Conservation (phyloP, 23 tunicate genomes). For the Corella eumyota region DNA sequence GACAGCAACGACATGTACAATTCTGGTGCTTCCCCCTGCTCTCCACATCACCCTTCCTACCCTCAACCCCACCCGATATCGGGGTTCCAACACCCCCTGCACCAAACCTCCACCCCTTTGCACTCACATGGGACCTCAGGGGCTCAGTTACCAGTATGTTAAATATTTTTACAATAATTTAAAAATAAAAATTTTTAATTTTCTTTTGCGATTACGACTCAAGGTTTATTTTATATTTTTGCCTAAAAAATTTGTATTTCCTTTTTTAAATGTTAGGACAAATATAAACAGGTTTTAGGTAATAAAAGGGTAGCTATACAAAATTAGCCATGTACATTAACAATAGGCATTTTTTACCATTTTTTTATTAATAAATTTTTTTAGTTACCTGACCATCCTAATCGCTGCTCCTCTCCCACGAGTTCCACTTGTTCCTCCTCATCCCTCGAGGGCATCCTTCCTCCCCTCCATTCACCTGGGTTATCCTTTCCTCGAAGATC, state of each 20-base stretch:
- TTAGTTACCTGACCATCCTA: too few species aligned
- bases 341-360: too few species aligned
- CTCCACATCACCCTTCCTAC: slow-evolving; percentile 30
- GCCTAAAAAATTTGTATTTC: too few species aligned
- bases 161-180: neutral
- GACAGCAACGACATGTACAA: slow-evolving; percentile 38
- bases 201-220: neutral
- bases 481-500: too few species aligned
- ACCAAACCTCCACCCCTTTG: slow-evolving; percentile 17
- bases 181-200: neutral
- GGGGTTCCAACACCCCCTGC: slow-evolving; percentile 19
- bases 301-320: too few species aligned
- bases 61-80: slow-evolving; percentile 8
- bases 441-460: slow-evolving; percentile 69
- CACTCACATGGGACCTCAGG: neutral
- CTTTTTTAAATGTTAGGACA: too few species aligned
- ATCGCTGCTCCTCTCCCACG: slow-evolving; percentile 60
- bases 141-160: neutral
- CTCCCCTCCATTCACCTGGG: slow-evolving; percentile 15
- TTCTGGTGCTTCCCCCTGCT: slow-evolving; percentile 64
- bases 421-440: slow-evolving; percentile 89
- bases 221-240: too few species aligned
- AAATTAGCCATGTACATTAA: too few species aligned
- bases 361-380: too few species aligned
- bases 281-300: too few species aligned